phyloP scores from a whole-genome alignment of 2,888 invertebrate genomes.

The Priocnemis perturbator region DNA sequence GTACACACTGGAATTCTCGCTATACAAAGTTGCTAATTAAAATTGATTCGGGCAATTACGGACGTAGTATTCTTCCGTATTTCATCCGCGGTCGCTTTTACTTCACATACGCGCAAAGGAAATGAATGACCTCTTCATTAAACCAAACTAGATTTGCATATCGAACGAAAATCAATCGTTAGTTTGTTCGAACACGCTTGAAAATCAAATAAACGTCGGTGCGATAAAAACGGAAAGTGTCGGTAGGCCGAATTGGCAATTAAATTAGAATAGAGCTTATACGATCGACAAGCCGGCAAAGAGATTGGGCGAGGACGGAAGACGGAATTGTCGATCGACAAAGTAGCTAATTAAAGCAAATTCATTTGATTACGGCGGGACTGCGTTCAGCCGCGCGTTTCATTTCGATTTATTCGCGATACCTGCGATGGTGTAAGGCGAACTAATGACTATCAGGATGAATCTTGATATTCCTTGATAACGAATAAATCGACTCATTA shows the following conservation, averaged over 20 bases:
- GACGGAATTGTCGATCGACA: not conserved
- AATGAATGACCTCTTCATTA: slow-evolving; percentile 4
- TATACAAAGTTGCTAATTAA: slow-evolving; percentile 3
- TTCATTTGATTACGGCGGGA: slow-evolving; percentile 10
- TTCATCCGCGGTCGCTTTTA: not conserved
- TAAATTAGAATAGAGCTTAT: too few relatives aligned
- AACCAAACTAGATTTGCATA: slow-evolving; percentile 3
- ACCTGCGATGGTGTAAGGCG: slow-evolving; percentile 2
- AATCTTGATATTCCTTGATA: slow-evolving; percentile 18
- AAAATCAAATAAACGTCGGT: not conserved
- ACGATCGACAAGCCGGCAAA: too few relatives aligned
- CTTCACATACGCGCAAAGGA: not conserved
- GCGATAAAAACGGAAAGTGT: not conserved
- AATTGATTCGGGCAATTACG: not conserved
- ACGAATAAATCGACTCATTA: slow-evolving; percentile 17
- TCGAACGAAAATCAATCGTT: not conserved
- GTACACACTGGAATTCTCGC: not conserved
- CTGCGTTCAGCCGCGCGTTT: not conserved
- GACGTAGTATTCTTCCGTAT: not conserved
- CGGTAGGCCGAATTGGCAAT: too few relatives aligned
- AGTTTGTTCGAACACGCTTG: not conserved
- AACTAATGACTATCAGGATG: slow-evolving; percentile 13
- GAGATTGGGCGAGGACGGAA: not conserved
- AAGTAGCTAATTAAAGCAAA: slow-evolving; percentile 28
- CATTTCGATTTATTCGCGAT: slow-evolving; percentile 19